These are phyloP conservation scores for Hydrozoanthus tunicans DNA, from an alignment of 64 coral and sea anemone genomes.

Conservation along the genomic window DNA sequence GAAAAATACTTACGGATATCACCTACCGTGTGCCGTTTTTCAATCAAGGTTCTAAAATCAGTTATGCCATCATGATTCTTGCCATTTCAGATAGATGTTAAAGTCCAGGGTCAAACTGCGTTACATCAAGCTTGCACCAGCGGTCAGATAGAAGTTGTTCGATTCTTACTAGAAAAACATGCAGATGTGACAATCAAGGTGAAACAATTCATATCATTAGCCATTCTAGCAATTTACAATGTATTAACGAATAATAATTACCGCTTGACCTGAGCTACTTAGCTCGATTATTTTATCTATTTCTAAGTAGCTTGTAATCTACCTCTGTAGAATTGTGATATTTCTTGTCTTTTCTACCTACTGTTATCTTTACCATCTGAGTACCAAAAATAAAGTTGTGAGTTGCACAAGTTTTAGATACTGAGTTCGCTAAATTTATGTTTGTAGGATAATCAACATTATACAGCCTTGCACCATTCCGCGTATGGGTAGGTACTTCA, in stretches of 20 bases:
- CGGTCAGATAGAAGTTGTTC: not conserved
- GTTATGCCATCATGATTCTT: not conserved
- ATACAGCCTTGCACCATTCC: conserved; percentile 18
- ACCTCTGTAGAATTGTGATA: too few relatives aligned
- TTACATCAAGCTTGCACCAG: conserved; percentile 1
- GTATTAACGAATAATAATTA: not conserved
- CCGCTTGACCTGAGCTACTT: too few relatives aligned
- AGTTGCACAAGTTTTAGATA: not conserved
- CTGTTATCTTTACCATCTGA: too few relatives aligned
- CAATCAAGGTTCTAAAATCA: too few relatives aligned
- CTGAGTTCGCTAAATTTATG: not conserved
- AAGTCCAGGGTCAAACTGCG: not conserved
- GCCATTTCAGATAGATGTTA: not conserved
- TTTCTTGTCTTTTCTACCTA: too few relatives aligned
- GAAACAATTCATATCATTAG: not conserved
- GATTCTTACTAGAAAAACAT: not conserved
- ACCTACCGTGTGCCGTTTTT: too few relatives aligned
- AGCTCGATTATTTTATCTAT: too few relatives aligned
- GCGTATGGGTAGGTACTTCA: not conserved
- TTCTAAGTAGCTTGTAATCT: too few relatives aligned
- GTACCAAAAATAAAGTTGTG: not conserved
- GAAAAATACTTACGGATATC: too few relatives aligned
- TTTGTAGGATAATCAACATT: conserved; percentile 12
- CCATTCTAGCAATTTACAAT: not conserved
- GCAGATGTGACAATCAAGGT: conserved; percentile 28